Percentiles rank a stretch among this genome's conserved stretches.
These are phyloP conservation scores for Bombyx huttoni DNA, from an alignment of 2,888 invertebrate species.

Conservation along the genomic window DNA sequence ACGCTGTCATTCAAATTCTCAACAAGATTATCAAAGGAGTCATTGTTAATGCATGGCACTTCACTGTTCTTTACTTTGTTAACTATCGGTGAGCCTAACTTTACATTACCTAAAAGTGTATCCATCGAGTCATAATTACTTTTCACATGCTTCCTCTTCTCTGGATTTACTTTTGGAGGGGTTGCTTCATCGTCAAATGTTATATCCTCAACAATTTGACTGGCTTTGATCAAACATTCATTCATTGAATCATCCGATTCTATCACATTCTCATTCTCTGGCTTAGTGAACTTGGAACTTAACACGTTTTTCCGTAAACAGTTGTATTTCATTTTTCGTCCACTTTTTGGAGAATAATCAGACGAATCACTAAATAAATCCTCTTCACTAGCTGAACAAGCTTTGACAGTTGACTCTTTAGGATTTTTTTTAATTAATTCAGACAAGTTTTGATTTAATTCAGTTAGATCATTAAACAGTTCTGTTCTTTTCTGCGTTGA, in stretches of 20 bases:
- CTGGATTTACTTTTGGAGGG: constrained; percentile 21
- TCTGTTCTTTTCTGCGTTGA: constrained; percentile 44
- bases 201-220: constrained; percentile 60
- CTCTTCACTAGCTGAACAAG: constrained; percentile 46
- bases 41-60: constrained; percentile 45
- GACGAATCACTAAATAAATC: constrained; percentile 48
- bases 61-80: constrained; percentile 32
- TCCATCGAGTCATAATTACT: constrained; percentile 56
- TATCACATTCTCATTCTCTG: constrained; percentile 45
- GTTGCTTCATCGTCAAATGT: constrained; percentile 26
- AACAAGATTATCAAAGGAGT: constrained; percentile 60
- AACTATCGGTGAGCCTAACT: constrained; percentile 42
- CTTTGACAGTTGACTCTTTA: constrained; percentile 20
- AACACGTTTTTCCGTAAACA: constrained; percentile 56
- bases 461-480: constrained; percentile 51
- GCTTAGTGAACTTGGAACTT: constrained; percentile 51
- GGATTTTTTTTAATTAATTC: constrained; percentile 41
- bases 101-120: constrained; percentile 46
- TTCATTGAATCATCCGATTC: constrained; percentile 69
- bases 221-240: constrained; percentile 59
- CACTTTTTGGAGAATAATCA: constrained; percentile 48
- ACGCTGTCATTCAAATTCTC: constrained; percentile 60
- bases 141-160: constrained; percentile 10
- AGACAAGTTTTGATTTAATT: constrained; percentile 56
- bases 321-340: constrained; percentile 28